Conservation (phyloP, 2,888 invertebrate genomes). For the Siphonodentalium dalli region DNA sequence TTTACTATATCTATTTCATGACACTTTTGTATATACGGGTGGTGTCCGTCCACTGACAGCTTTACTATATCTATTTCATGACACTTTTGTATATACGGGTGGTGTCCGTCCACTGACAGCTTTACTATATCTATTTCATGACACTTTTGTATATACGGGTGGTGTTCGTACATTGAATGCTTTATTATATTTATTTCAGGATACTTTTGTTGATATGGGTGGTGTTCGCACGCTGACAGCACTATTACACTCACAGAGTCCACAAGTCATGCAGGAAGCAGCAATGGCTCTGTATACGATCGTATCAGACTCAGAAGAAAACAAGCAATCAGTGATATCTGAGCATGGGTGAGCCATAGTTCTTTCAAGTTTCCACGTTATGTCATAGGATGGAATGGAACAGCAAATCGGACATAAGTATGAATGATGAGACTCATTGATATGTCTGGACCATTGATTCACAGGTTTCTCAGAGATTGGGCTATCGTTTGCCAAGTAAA, state of each 20-base stretch:
- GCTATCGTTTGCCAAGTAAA: too few species aligned
- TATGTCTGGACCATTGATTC: too few species aligned
- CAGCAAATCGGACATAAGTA: too few species aligned
- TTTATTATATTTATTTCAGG: constrained; percentile 44
- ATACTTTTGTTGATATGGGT: constrained; percentile 57
- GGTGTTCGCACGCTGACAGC: constrained; percentile 54
- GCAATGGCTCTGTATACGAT: constrained; percentile 53
- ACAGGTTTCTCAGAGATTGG: too few species aligned
- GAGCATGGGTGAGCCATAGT: constrained; percentile 53
- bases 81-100: constrained; percentile 57
- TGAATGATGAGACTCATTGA: too few species aligned
- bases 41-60: too few species aligned
- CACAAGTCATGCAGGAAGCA: constrained; percentile 54
- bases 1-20: too few species aligned
- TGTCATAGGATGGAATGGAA: neutral
- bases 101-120: constrained; percentile 53
- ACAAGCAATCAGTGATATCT: constrained; percentile 48
- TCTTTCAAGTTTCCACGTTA: neutral
- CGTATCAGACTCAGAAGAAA: constrained; percentile 56
- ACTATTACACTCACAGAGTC: constrained; percentile 47
- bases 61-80: constrained; percentile 44
- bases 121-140: constrained; percentile 47
- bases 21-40: too few species aligned
- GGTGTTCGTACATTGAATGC: constrained; percentile 54
- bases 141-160: constrained; percentile 57